Conservation (phyloP, 1,140 invertebrate genomes). For the Lasioglossum baleicum region DNA sequence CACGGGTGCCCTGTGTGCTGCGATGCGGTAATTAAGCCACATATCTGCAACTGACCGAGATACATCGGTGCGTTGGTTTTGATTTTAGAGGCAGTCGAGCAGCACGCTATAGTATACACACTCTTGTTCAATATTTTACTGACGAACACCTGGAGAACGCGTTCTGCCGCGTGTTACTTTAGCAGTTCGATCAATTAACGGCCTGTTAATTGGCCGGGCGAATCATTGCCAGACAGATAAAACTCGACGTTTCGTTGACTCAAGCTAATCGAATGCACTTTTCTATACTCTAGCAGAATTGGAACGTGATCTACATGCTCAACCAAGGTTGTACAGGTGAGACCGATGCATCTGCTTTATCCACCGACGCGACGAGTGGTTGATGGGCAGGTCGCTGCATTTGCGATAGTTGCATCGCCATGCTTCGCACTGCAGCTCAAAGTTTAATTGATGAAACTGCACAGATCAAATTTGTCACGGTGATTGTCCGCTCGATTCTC, state of each 20-base stretch:
- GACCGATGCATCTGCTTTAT: conserved; percentile 19
- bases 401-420: not conserved
- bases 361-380: not conserved
- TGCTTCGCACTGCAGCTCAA: not conserved
- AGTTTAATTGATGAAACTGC: no score
- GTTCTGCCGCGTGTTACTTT: not conserved
- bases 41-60: conserved; percentile 29
- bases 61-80: conserved; percentile 15
- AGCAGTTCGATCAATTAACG: not conserved
- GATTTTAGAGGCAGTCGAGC: conserved; percentile 2
- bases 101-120: no score
- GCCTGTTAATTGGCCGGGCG: not conserved
- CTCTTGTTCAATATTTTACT: not conserved
- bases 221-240: not conserved
- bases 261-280: conserved; percentile 27
- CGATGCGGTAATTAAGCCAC: conserved; percentile 25
- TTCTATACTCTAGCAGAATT: conserved; percentile 38
- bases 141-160: not conserved
- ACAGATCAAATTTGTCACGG: no score
- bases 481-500: no score
- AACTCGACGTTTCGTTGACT: not conserved
- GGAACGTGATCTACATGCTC: conserved; percentile 35
- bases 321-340: conserved; percentile 12
- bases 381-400: not conserved
- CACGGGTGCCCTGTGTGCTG: not conserved